Conservation (phyloP, 2,113 vertebrate species). For the Arizona elegans region DNA sequence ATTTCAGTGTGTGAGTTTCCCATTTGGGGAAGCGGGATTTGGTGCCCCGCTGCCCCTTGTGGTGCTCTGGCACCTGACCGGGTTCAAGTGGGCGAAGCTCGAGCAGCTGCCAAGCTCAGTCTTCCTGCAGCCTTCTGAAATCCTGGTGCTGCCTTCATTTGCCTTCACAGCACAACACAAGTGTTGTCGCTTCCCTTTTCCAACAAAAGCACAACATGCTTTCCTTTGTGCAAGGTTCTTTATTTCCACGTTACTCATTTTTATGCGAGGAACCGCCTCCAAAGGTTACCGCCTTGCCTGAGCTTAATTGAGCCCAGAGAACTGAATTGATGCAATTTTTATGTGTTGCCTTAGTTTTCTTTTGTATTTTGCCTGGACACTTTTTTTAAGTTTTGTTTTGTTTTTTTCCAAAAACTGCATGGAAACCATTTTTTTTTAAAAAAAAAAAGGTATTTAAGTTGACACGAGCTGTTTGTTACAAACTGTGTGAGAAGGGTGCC, state of each 20-base stretch:
- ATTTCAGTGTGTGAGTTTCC: neutral
- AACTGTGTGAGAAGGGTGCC: conserved; percentile 53
- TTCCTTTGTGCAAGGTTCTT: conserved; percentile 51
- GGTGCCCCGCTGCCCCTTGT: neutral
- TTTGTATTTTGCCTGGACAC: conserved; percentile 65
- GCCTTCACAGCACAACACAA: conserved; percentile 61
- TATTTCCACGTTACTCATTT: conserved; percentile 45
- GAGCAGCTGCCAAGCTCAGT: conserved; percentile 37
- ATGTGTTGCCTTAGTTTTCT: conserved; percentile 68
- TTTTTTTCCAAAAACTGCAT: conserved; percentile 62
- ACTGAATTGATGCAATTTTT: conserved; percentile 70
- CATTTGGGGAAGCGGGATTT: neutral
- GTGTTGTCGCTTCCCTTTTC: conserved; percentile 63
- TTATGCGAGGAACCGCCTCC: conserved; percentile 51
- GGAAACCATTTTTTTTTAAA: conserved; percentile 51
- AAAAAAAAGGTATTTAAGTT: conserved; percentile 62
- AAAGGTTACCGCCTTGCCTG: conserved; percentile 1
- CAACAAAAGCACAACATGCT: conserved; percentile 59
- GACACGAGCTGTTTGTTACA: conserved; percentile 52
- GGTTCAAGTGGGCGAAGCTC: neutral
- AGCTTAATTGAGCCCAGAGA: conserved; percentile 6
- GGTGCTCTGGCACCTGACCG: neutral
- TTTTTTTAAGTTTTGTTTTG: conserved; percentile 60
- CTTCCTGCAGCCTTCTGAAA: conserved; percentile 69
- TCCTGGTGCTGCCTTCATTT: conserved; percentile 63